Evolutionary conservation across 2,797 vertebrate genomes (phyloP).

Genomic region (Hyperoplus lanceolatus): DNA sequence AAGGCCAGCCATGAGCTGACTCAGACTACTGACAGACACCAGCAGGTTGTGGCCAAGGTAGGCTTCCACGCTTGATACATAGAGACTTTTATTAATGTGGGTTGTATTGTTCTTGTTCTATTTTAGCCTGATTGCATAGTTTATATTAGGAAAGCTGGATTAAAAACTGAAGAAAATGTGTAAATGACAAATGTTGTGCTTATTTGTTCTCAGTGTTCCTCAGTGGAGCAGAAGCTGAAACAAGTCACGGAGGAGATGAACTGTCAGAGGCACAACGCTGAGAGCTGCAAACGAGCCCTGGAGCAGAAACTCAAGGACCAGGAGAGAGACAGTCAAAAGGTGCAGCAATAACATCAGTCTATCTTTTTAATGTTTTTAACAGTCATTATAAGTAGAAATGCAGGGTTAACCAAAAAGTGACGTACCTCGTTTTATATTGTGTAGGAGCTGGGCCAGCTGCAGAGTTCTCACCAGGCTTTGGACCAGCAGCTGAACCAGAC

Average conservation of each 20-base stretch:
- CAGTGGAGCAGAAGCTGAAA: slow-evolving; percentile 91
- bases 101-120: not conserved
- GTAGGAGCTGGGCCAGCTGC: slow-evolving; percentile 89
- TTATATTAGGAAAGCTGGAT: not conserved
- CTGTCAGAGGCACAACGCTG: slow-evolving; percentile 94
- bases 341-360: slow-evolving; percentile 43
- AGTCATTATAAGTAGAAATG: not conserved
- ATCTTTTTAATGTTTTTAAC: not conserved
- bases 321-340: slow-evolving; percentile 92
- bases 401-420: not conserved
- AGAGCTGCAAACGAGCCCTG: slow-evolving; percentile 86
- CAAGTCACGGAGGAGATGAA: slow-evolving; percentile 91
- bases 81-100: not conserved
- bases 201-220: slow-evolving; percentile 81
- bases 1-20: slow-evolving; percentile 88
- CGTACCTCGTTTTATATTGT: slow-evolving; percentile 1
- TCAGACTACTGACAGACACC: slow-evolving; percentile 82
- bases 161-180: not conserved
- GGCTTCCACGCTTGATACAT: not conserved
- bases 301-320: slow-evolving; percentile 94
- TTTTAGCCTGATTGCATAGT: not conserved
- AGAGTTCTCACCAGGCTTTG: slow-evolving; percentile 85
- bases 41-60: slow-evolving; percentile 89
- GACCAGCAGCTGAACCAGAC: slow-evolving; percentile 89
- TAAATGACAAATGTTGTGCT: not conserved